Base-by-base conservation (phyloP, 2,888 invertebrate genomes). In the Apamea sordens region DNA sequence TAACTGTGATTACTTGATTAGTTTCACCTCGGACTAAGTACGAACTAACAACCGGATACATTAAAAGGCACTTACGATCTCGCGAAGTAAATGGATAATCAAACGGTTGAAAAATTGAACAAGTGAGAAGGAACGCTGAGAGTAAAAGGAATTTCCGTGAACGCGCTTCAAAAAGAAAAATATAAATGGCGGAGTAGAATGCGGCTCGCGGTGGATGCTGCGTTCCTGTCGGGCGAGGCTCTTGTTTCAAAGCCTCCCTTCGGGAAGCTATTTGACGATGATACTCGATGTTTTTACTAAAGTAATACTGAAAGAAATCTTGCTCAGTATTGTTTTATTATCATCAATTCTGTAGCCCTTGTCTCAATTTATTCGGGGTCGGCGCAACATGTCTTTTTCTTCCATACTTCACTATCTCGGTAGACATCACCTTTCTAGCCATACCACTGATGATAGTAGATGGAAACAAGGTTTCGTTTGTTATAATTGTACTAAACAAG, bases 61-160 rank as follows among this genome's bases (percentile, higher is more conserved):
- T 61, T 81, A 6, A 67, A 75, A 56, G 10, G 61, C 18, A 50
- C 28, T 32, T 18, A 59, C 36, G 21, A 44, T 28, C 7, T 36
- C 24, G 24, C 4, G 41, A 50, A 59, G 41, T 32, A 65, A 70
- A 76, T n/a, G 61, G 8, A 24, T 83, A 76, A 69, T 59, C 15
- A 63, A 68, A 69, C 24, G 28, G 24, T n/a, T 47, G 6, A 15
- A 75, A 61, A 74, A 73, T 53, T 59, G 50, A 69, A 69, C 36
- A 47, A 59, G 59, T 24, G 50, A 18, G 44, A 63, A 41, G 18
- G 15, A 50, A 61, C 2, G 24, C 47, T 32, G 61, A 56, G 36
- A 69, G 50, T 67, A 36, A 36, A 61, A n/a, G 61, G 53, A 63
- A 63, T 82, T 82, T 68, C 68, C 44, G n/a, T 56, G n/a, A 80